These are phyloP conservation scores for Natrix natrix DNA, from an alignment of 2,797 vertebrate genomes.

Conservation along the genomic window DNA sequence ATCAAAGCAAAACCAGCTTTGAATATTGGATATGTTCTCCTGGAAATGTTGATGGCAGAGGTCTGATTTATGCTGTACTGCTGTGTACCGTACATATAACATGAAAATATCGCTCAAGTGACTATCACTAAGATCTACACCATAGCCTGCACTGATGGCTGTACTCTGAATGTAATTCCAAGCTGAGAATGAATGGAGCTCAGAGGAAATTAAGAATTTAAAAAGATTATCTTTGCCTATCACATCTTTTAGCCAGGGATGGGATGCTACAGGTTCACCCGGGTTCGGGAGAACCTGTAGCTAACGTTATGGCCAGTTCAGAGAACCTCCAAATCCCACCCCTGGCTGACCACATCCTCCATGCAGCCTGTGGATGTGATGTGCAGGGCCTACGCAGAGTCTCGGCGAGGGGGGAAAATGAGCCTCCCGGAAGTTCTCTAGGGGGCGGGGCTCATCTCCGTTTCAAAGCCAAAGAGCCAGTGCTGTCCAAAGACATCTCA, in stretches of 20 bases:
- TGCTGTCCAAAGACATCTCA: no score
- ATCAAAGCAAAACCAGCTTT: not conserved
- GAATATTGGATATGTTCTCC: not conserved
- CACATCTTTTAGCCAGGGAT: not conserved
- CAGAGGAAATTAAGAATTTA: not conserved
- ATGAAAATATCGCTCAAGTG: not conserved
- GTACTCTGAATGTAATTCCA: not conserved
- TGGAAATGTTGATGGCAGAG: not conserved
- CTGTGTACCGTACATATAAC: not conserved
- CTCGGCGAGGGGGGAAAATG: no score
- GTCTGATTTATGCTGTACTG: not conserved
- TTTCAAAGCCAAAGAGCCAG: no score
- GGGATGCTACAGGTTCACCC: no score
- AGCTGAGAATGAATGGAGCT: not conserved
- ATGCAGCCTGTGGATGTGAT: no score
- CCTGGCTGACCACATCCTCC: no score
- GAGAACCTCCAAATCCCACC: no score
- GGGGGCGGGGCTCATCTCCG: no score
- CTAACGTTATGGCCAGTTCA: no score
- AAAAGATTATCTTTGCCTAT: not conserved
- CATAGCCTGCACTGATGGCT: not conserved
- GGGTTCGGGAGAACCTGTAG: no score
- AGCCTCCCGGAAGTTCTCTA: no score
- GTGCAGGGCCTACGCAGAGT: no score
- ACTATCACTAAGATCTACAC: not conserved